phyloP scores from a whole-genome alignment of 2,888 invertebrate species.

The Stenotaenia linearis region DNA sequence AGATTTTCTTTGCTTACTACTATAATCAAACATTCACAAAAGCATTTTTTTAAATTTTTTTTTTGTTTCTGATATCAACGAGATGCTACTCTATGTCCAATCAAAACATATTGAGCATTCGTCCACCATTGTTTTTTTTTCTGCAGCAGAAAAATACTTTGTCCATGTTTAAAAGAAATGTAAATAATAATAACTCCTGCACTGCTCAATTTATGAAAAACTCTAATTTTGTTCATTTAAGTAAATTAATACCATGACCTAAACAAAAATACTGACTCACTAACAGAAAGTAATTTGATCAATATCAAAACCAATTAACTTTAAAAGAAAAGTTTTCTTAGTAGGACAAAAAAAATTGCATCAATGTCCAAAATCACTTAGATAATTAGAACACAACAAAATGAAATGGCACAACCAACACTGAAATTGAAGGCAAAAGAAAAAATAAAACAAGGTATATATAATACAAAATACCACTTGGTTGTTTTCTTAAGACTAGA shows the following conservation, averaged over 20 bases:
- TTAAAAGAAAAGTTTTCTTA: not conserved
- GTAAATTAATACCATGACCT: not conserved
- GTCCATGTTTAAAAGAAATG: not conserved
- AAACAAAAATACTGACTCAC: not conserved
- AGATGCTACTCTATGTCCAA: slow-evolving; percentile 28
- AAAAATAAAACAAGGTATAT: not conserved
- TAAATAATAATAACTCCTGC: not conserved
- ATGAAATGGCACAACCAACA: slow-evolving; percentile 10
- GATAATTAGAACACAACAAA: not conserved
- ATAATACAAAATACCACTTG: not conserved
- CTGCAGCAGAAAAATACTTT: slow-evolving; percentile 11
- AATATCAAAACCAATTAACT: not conserved
- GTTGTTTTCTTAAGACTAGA: not conserved
- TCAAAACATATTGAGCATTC: slow-evolving; percentile 31
- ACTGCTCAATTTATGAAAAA: not conserved
- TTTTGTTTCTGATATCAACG: slow-evolving; percentile 3
- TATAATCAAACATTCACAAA: slow-evolving; percentile 14
- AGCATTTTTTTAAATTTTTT: slow-evolving; percentile 6
- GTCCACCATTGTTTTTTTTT: slow-evolving; percentile 1
- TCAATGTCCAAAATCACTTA: slow-evolving; percentile 1
- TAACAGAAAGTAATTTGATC: not conserved
- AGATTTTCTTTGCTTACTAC: slow-evolving; percentile 1
- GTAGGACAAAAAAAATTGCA: not conserved
- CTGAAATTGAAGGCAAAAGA: not conserved
- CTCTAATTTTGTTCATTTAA: not conserved